Conservation (phyloP, 2,888 invertebrate genomes). For the Monopis laevigella region DNA sequence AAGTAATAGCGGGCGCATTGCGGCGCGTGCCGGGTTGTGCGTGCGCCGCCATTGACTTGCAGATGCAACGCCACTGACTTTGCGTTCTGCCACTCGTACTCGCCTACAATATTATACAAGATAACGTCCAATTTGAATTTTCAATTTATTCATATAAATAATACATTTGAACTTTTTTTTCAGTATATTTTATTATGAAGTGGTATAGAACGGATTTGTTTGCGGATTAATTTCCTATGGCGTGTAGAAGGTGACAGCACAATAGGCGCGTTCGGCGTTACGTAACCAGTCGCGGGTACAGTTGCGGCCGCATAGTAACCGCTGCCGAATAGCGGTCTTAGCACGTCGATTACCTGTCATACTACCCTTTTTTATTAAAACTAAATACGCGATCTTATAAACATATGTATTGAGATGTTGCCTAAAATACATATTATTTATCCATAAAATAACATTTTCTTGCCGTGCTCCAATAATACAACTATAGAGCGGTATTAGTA, state of each 20-base stretch:
- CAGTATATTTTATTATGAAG: not conserved
- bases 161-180: conserved; percentile 20
- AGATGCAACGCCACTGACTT: conserved; percentile 30
- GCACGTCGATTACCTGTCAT: conserved; percentile 1
- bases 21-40: conserved; percentile 27
- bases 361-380: not conserved
- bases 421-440: too few relatives aligned
- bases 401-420: too few relatives aligned
- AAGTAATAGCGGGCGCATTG: conserved; percentile 23
- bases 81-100: conserved; percentile 18
- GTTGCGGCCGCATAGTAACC: conserved; percentile 36
- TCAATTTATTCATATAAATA: conserved; percentile 27
- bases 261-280: conserved; percentile 27
- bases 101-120: conserved; percentile 3
- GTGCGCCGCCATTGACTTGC: conserved; percentile 26
- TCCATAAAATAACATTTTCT: too few relatives aligned
- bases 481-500: too few relatives aligned
- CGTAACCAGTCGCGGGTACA: conserved; percentile 26
- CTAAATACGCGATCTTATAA: not conserved
- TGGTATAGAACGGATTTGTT: not conserved
- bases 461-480: too few relatives aligned
- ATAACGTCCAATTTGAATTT: conserved; percentile 3
- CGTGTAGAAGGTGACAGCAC: conserved; percentile 30
- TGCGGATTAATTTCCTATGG: not conserved
- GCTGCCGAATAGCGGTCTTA: conserved; percentile 30